Base-by-base conservation (phyloP, 2,888 invertebrate genomes). In the Andrena bicolor region DNA sequence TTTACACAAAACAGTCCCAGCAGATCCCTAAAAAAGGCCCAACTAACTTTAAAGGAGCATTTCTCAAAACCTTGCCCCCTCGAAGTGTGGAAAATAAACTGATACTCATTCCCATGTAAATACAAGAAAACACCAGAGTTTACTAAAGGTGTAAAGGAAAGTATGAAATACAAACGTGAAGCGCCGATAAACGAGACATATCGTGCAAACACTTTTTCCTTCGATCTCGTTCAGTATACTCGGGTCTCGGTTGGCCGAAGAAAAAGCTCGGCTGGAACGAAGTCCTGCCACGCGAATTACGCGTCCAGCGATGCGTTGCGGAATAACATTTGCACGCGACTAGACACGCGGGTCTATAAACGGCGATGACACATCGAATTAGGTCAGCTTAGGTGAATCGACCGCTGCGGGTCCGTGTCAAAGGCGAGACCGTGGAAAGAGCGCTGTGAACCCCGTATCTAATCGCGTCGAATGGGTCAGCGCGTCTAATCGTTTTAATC, bases 301-400 rank as follows among this genome's bases (percentile, higher is more conserved):
- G 51, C 51, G 32, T 10, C 10, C 23, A 8, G 30, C 20, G 23
- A 30, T 20, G 66, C 66, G 49, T 72, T 35, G 23, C 26, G 26
- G 69, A 49, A 76, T 20, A 48, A 66, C 32, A 66, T 68, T 75
- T 20, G 35, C 63, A 35, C 63, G 76, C 41, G 41, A 48, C 28
- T 74, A 73, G 51, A 7, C 35, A 28, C 16, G 20, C 20, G 28
- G 5, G 5, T 23, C 63, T 79, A 79, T 79, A 76, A 69, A 1
- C 64, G 68, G 69, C 69, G 79, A 64, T 79, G 79, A 79, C 64
- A 76, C 63, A 23, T 8, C 63, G 76, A 79, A 76, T 79, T 76
- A 76, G 76, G 69, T 79, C 79, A 69, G 49, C 35, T 64, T 23
- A 69, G 69, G 64, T 64, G 79, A 76, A 51, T 32, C 63, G 41